These are phyloP conservation scores for Tauraco erythrolophus DNA, from an alignment of 2,113 vertebrate genomes.

Conservation along the genomic window DNA sequence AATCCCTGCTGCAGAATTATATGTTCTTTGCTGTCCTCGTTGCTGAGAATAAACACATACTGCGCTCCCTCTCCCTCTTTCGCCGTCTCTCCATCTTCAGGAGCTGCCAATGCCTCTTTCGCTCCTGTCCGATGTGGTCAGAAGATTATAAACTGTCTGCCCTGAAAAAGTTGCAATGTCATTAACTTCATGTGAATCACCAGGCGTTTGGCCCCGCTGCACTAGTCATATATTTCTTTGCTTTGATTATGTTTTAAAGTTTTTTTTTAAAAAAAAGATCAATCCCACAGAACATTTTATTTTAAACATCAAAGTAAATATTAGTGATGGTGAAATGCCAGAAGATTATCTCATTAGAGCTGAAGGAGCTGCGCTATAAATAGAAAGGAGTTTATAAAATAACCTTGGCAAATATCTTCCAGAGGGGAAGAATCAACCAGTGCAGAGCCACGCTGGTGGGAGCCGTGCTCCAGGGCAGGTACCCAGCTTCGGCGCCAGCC, in stretches of 20 bases:
- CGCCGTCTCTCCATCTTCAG: background rate
- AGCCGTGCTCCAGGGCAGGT: background rate
- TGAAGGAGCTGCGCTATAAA: constrained; percentile 43
- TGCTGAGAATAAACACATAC: constrained; percentile 19
- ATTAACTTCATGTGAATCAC: background rate
- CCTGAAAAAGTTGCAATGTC: background rate
- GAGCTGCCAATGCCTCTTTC: background rate
- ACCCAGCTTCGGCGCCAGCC: background rate
- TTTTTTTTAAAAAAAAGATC: background rate
- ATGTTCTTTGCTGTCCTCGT: background rate
- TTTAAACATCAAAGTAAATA: constrained; percentile 67
- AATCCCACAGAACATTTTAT: background rate
- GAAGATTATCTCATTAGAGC: constrained; percentile 56
- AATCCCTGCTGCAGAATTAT: background rate
- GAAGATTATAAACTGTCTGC: background rate
- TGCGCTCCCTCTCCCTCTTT: background rate
- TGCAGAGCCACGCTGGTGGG: background rate
- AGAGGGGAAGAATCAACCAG: background rate
- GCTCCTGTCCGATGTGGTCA: background rate
- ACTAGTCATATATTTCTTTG: background rate
- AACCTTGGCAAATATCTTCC: background rate
- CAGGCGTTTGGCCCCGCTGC: background rate
- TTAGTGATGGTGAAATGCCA: constrained; percentile 51
- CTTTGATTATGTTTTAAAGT: background rate
- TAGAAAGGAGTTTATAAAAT: constrained; percentile 57